Base-by-base conservation (phyloP, 2,888 invertebrate species). In the Acanthosepion pharaonis region DNA sequence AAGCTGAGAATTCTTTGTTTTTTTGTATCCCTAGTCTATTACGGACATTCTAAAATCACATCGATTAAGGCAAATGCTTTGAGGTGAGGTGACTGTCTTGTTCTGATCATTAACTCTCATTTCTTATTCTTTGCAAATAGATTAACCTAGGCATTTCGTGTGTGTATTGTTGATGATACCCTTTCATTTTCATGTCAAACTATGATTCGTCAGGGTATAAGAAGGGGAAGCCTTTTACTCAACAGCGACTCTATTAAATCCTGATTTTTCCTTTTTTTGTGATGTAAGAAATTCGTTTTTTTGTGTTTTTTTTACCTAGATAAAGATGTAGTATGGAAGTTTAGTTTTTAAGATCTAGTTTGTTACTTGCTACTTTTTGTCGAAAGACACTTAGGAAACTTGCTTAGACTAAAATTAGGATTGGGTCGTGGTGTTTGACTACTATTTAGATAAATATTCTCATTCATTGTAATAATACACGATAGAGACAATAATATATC, bases 1-100 rank as follows among this genome's bases (percentile, higher is more conserved):
- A 49, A 93, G n/a, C 51, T 53, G 93, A 93, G 53, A 93, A 53
- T 93, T 53, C n/a, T 93, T 93, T 53, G 33, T 53, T 93, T 93
- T 93, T 53, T 25, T 93, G 11, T 18, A 11, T 51, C 25, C 49
- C 51, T 51, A 6, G n/a, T 20, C 28, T n/a, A n/a, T 93, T 93
- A 53, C 28, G 18, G 6, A 93, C 49, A 93, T 93, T 93, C 48
- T 28, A 42, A n/a, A 93, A 5, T 53, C 53, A 53, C 93, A 49
- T 49, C 28, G 49, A 93, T 93, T 18, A n/a, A 93, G 93, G 49
- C 53, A 93, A 93, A 51, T 28, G 48, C 53, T 48, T 42, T 48
- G 25, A 53, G 18, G 51, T 93, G n/a, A 93, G 3, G n/a, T 11
- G 33, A 11, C n/a, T 78, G 78, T 9, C n/a, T 15, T 78, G 25